phyloP scores from a whole-genome alignment of 1,140 invertebrate species.

The Ceratosolen solmsi region DNA sequence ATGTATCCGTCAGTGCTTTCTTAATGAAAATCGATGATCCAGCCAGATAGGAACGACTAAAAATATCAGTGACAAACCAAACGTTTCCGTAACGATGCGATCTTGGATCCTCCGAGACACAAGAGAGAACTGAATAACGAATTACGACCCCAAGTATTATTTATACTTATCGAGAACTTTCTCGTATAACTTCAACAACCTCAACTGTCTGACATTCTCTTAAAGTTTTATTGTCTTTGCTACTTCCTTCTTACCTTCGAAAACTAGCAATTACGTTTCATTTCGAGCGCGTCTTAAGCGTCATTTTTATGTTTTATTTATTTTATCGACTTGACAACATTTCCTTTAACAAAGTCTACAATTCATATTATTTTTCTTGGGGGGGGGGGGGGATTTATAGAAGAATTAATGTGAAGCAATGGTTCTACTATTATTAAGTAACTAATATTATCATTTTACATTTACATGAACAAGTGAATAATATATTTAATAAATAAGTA shows the following conservation, averaged over 20 bases:
- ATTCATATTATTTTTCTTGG: background rate
- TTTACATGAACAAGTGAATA: too few species aligned
- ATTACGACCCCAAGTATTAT: constrained; percentile 60
- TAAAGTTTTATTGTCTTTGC: background rate
- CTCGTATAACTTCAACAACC: constrained; percentile 48
- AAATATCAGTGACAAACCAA: constrained; percentile 53
- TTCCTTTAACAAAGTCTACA: background rate
- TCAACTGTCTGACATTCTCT: constrained; percentile 3
- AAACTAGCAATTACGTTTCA: background rate
- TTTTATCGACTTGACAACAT: background rate
- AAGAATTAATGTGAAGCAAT: too few species aligned
- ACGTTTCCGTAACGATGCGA: constrained; percentile 55
- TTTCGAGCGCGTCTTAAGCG: background rate
- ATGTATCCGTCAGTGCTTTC: background rate
- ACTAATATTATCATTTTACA: too few species aligned
- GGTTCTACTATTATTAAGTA: too few species aligned
- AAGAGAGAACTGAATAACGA: constrained; percentile 51
- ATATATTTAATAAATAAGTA: too few species aligned
- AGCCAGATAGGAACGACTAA: too few species aligned
- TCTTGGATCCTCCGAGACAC: constrained; percentile 27
- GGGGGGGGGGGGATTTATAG: too few species aligned
- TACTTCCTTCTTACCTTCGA: constrained; percentile 22
- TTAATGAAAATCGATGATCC: background rate
- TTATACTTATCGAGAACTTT: constrained; percentile 67
- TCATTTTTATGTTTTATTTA: background rate